A percentile compares a stretch with the other conserved stretches of the same genome.
Conservation (phyloP, 2,113 vertebrate genomes). For the Siniperca knerii region DNA sequence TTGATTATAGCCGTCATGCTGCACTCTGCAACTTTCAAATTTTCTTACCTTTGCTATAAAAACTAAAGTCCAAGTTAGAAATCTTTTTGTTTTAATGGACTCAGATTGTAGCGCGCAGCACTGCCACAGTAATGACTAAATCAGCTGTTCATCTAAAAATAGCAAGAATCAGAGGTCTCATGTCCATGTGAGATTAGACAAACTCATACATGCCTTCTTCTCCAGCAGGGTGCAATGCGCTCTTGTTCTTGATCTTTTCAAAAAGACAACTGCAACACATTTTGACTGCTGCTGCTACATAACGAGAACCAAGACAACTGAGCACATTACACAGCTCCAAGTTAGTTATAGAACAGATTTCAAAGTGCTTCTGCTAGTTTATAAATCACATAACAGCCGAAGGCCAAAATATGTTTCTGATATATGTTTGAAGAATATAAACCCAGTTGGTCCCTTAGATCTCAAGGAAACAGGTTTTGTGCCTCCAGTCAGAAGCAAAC, state of each 20-base stretch:
- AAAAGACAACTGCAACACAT: conserved; percentile 25
- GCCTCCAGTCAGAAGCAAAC: conserved; percentile 36
- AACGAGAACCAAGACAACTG: background rate
- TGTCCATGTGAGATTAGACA: conserved; percentile 18
- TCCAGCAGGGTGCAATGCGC: conserved; percentile 40
- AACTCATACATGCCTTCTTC: conserved; percentile 37
- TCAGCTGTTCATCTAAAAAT: conserved; percentile 24
- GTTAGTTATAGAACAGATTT: background rate
- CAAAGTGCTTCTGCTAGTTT: conserved; percentile 15
- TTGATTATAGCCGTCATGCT: background rate
- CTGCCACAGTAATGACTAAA: conserved; percentile 2
- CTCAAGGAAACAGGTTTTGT: conserved; percentile 42
- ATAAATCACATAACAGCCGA: conserved; percentile 30
- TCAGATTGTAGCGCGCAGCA: background rate
- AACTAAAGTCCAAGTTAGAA: background rate
- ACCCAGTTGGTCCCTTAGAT: conserved; percentile 50
- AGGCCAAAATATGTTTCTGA: conserved; percentile 30
- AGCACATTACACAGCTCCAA: background rate
- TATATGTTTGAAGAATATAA: conserved; percentile 50
- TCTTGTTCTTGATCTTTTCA: conserved; percentile 42
- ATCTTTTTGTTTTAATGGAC: conserved; percentile 18
- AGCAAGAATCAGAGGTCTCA: conserved; percentile 10
- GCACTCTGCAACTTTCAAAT: background rate
- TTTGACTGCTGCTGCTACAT: background rate
- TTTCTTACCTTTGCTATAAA: background rate